These are phyloP conservation scores for Carcina quercana DNA, from an alignment of 2,888 invertebrate genomes.

Conservation along the genomic window DNA sequence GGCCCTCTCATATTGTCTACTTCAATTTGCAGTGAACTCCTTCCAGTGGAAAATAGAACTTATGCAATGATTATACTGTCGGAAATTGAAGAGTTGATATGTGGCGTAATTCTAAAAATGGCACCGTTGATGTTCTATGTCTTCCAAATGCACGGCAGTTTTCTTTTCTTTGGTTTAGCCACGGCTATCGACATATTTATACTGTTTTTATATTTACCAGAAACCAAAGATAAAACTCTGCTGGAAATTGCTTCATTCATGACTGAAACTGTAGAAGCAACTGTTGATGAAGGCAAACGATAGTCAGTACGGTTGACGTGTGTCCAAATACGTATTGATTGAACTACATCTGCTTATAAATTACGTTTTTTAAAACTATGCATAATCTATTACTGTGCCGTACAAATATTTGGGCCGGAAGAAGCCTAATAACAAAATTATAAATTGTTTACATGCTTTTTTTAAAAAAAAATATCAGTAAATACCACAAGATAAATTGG, in stretches of 20 bases:
- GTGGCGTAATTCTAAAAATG: conserved; percentile 11
- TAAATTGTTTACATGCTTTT: no score
- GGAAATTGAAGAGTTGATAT: not conserved
- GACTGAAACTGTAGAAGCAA: not conserved
- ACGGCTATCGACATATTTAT: not conserved
- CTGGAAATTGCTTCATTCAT: conserved; percentile 3
- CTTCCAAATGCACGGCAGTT: not conserved
- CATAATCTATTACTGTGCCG: no score
- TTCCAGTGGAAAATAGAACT: conserved; percentile 11
- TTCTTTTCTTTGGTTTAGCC: not conserved
- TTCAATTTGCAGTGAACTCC: conserved; percentile 11
- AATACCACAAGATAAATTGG: no score
- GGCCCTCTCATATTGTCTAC: conserved; percentile 10
- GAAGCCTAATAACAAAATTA: no score
- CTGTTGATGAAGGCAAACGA: not conserved
- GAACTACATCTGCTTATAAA: no score
- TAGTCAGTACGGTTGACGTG: no score
- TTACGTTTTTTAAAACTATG: no score
- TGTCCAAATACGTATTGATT: no score
- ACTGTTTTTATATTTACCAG: conserved; percentile 1
- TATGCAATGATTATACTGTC: conserved; percentile 3
- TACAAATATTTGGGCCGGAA: no score
- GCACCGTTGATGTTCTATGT: conserved; percentile 3
- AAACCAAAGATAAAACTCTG: conserved; percentile 6
- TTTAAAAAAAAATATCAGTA: no score